Evolutionary conservation across 1,140 invertebrate genomes (phyloP).

Genomic region (Drosophila nannoptera): DNA sequence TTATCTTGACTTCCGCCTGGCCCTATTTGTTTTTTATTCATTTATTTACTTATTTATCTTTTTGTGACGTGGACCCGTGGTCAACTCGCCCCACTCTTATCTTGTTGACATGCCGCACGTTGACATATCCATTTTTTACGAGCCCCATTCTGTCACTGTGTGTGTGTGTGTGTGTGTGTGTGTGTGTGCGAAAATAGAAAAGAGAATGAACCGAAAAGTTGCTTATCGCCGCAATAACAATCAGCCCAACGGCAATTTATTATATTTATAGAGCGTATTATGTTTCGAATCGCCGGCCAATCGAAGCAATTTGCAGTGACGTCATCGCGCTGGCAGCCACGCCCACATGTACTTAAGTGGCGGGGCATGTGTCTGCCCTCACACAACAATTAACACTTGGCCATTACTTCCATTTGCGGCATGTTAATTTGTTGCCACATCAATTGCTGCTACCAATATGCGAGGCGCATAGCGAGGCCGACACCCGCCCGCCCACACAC

Average conservation of each 20-base stretch:
- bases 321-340: slow-evolving; percentile 48
- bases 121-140: slow-evolving; percentile 77
- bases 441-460: slow-evolving; percentile 75
- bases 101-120: slow-evolving; percentile 74
- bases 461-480: slow-evolving; percentile 44
- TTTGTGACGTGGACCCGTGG: slow-evolving; percentile 23
- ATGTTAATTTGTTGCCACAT: slow-evolving; percentile 78
- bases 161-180: slow-evolving; percentile 21
- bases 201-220: slow-evolving; percentile 27
- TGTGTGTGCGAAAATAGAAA: slow-evolving; percentile 28
- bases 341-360: slow-evolving; percentile 17
- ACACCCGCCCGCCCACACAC: slow-evolving; percentile 28
- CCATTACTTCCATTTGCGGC: slow-evolving; percentile 77
- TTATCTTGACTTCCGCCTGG: slow-evolving; percentile 65
- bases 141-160: slow-evolving; percentile 39
- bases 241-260: slow-evolving; percentile 59
- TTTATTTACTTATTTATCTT: slow-evolving; percentile 33
- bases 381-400: slow-evolving; percentile 76
- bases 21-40: slow-evolving; percentile 27
- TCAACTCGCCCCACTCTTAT: slow-evolving; percentile 53
- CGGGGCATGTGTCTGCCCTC: slow-evolving; percentile 40
- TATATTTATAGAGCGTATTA: slow-evolving; percentile 43
- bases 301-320: slow-evolving; percentile 68
- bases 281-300: slow-evolving; percentile 10
- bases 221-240: slow-evolving; percentile 46